These are phyloP conservation scores for Cydia splendana DNA, from an alignment of 1,140 invertebrate genomes.

Conservation along the genomic window DNA sequence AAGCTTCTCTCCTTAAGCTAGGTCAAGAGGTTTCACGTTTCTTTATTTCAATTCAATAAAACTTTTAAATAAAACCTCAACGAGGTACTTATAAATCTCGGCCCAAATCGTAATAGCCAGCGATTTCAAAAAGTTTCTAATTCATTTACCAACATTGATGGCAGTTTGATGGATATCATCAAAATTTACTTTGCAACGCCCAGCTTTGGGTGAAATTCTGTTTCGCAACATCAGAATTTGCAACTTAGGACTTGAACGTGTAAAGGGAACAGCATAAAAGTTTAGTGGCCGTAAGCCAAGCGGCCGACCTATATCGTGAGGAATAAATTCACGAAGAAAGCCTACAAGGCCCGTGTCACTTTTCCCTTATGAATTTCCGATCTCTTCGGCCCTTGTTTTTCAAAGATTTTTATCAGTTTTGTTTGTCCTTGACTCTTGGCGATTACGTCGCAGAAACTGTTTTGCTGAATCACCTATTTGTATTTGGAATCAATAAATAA, in stretches of 20 bases:
- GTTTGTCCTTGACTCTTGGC: constrained; percentile 2
- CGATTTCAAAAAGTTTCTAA: neutral
- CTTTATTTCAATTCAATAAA: neutral
- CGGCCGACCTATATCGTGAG: constrained; percentile 20
- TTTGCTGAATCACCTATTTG: neutral
- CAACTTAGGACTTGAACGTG: constrained; percentile 1
- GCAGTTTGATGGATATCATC: constrained; percentile 17
- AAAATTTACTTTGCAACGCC: neutral
- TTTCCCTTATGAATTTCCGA: constrained; percentile 4
- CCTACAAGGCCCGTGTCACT: neutral
- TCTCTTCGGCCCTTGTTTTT: constrained; percentile 3
- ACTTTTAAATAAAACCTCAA: neutral
- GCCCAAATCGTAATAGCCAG: neutral
- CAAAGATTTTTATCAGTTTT: neutral
- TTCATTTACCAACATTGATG: neutral
- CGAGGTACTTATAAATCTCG: neutral
- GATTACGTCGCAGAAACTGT: neutral
- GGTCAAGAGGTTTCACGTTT: neutral
- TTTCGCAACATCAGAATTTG: constrained; percentile 16
- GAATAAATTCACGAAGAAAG: constrained; percentile 23
- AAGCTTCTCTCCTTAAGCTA: no score
- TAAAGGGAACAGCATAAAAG: constrained; percentile 28
- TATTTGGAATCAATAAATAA: neutral
- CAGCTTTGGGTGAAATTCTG: constrained; percentile 1
- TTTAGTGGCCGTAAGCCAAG: constrained; percentile 29